phyloP scores from a whole-genome alignment of 2,888 invertebrate genomes.

The Phortica magna region DNA sequence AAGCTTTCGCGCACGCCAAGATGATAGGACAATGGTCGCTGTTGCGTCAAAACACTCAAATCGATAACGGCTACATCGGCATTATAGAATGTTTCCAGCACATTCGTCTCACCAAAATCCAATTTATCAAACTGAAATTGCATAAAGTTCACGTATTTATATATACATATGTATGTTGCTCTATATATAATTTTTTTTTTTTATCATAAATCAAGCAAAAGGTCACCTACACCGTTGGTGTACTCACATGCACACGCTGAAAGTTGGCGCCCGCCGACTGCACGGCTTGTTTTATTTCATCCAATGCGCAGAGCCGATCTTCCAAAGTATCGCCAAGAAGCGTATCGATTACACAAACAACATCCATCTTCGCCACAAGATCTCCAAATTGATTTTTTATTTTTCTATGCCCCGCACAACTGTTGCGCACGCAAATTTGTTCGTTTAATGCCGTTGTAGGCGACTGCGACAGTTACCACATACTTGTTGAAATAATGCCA shows the following conservation, averaged over 20 bases:
- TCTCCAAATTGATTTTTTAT: not conserved
- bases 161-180: not conserved
- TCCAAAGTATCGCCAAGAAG: constrained; percentile 83
- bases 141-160: constrained; percentile 64
- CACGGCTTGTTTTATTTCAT: constrained; percentile 91
- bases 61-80: constrained; percentile 98
- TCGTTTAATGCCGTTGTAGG: not conserved
- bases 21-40: constrained; percentile 96
- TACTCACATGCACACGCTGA: constrained; percentile 83
- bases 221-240: constrained; percentile 12
- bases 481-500: not conserved
- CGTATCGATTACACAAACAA: constrained; percentile 92
- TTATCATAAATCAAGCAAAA: not conserved
- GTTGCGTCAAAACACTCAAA: constrained; percentile 93
- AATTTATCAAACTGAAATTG: constrained; percentile 91
- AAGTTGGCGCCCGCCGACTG: constrained; percentile 88
- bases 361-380: constrained; percentile 83
- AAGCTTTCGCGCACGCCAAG: constrained; percentile 98
- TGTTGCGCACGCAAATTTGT: not conserved
- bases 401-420: not conserved
- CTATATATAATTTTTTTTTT: not conserved
- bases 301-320: constrained; percentile 89
- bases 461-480: not conserved
- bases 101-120: constrained; percentile 98
- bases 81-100: constrained; percentile 97